Conservation (phyloP, 2,888 invertebrate genomes). For the Drosophila siamana region DNA sequence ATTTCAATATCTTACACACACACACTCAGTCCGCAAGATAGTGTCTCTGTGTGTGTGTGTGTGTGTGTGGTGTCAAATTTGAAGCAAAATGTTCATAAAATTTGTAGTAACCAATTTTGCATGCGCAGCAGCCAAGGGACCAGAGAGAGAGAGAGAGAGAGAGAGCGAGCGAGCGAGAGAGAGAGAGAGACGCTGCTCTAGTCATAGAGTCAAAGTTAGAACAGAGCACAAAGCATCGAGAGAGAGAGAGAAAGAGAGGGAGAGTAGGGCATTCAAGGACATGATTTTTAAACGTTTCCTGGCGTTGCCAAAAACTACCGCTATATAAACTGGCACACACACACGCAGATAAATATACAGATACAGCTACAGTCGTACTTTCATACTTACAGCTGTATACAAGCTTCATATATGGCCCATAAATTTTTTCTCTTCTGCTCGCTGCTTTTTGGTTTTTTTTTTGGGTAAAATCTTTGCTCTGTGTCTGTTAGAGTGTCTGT, state of each 20-base stretch:
- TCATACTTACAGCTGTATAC: slow-evolving; percentile 39
- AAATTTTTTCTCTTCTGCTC: slow-evolving; percentile 55
- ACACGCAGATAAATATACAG: background rate
- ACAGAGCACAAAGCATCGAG: background rate
- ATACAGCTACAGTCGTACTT: slow-evolving; percentile 11
- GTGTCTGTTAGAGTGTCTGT: slow-evolving; percentile 17
- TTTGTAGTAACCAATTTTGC: slow-evolving; percentile 76
- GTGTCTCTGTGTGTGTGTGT: background rate
- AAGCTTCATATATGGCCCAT: slow-evolving; percentile 67
- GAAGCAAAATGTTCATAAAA: slow-evolving; percentile 75
- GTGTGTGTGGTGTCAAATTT: slow-evolving; percentile 69
- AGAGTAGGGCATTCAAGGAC: slow-evolving; percentile 62
- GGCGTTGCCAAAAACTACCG: slow-evolving; percentile 55
- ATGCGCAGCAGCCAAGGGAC: slow-evolving; percentile 41
- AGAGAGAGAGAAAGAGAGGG: background rate
- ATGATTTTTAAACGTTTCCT: slow-evolving; percentile 73
- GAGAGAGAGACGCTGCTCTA: background rate
- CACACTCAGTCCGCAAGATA: slow-evolving; percentile 5
- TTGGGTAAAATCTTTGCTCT: slow-evolving; percentile 40
- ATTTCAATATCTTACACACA: slow-evolving; percentile 70
- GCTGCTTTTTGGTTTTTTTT: slow-evolving; percentile 19
- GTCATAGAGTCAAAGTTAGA: background rate
- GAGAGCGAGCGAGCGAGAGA: background rate
- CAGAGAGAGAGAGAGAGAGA: background rate
- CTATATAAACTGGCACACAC: slow-evolving; percentile 33